These are phyloP conservation scores for Microcebus griseorufus DNA, from an alignment of 2,113 vertebrate genomes.

Conservation along the genomic window DNA sequence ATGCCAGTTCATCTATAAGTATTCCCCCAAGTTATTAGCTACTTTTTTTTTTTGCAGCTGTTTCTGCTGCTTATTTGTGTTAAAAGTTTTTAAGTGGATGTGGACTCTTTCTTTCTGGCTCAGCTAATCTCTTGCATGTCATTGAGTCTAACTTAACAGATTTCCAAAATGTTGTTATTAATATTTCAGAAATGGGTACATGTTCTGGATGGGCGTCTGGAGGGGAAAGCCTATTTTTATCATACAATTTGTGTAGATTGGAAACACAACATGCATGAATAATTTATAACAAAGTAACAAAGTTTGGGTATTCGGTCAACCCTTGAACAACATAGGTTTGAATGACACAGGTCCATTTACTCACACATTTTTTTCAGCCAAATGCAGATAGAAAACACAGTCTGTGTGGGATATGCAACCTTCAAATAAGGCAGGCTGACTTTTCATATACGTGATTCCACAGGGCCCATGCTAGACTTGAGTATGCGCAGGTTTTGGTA, in stretches of 20 bases:
- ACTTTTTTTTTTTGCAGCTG: neutral
- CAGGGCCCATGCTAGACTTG: neutral
- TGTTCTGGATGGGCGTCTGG: neutral
- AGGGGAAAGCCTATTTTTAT: neutral
- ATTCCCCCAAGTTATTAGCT: neutral
- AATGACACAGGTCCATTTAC: neutral
- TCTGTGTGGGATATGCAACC: neutral
- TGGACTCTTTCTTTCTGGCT: neutral
- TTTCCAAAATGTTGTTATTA: neutral
- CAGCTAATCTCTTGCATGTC: neutral
- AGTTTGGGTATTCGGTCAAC: neutral
- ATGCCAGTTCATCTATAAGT: constrained; percentile 30
- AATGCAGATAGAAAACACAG: neutral
- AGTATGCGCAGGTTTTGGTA: neutral
- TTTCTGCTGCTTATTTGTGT: constrained; percentile 47
- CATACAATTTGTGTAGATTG: neutral
- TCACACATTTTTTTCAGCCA: neutral
- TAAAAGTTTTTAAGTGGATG: neutral
- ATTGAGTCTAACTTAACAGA: neutral
- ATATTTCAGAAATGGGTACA: neutral
- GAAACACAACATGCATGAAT: neutral
- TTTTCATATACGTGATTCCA: neutral
- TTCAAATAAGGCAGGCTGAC: neutral
- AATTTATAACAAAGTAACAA: neutral
- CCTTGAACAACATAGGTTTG: neutral